Conservation (phyloP, 2,888 invertebrate species). For the Eurois occulta region DNA sequence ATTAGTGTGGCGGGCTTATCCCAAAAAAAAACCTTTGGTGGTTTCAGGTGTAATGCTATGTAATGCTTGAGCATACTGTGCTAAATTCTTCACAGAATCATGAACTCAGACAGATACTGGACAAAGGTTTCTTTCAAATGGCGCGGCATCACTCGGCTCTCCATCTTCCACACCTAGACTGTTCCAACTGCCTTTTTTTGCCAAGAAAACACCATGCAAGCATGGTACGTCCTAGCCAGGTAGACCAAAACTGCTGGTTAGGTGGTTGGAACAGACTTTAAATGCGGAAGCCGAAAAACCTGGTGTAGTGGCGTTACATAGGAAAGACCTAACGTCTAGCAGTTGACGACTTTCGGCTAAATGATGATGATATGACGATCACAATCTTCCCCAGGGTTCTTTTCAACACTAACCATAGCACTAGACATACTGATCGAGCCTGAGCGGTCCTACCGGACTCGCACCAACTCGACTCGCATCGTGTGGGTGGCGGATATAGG, state of each 20-base stretch:
- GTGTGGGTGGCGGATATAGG: conserved; percentile 54
- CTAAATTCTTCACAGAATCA: not conserved
- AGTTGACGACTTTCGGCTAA: not conserved
- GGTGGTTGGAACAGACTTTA: not conserved
- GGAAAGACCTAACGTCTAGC: not conserved
- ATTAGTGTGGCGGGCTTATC: too few species aligned
- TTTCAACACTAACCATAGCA: conserved; percentile 38
- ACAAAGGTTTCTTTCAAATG: not conserved
- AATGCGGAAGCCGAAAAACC: not conserved
- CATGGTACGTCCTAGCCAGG: not conserved
- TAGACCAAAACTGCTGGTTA: not conserved
- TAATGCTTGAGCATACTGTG: not conserved
- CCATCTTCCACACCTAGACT: not conserved
- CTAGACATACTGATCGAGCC: conserved; percentile 36
- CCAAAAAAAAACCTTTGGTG: too few species aligned
- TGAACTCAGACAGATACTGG: not conserved
- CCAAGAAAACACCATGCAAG: not conserved
- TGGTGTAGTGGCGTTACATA: not conserved
- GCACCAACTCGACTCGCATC: conserved; percentile 35
- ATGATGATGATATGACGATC: not conserved
- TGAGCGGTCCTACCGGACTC: conserved; percentile 30
- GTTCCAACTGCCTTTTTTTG: not conserved
- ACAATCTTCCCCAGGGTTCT: conserved; percentile 27
- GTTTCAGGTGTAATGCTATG: too few species aligned
- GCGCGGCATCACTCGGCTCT: not conserved